phyloP scores from a whole-genome alignment of 2,113 vertebrate genomes.

The Peucedramus taeniatus region DNA sequence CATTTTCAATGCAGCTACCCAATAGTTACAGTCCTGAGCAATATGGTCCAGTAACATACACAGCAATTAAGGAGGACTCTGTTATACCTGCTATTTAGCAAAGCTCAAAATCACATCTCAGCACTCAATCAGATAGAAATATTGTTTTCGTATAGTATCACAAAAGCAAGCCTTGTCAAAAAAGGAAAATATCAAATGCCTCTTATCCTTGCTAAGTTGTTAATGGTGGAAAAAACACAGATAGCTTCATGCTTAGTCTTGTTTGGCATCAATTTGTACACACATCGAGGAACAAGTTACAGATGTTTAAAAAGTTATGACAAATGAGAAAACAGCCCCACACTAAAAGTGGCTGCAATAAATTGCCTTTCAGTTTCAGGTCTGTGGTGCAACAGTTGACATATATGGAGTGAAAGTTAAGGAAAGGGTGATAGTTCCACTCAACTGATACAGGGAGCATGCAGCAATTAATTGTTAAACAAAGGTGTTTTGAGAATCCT shows the following conservation, averaged over 20 bases:
- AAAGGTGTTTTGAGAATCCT: not conserved
- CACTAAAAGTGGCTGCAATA: not conserved
- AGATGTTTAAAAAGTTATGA: not conserved
- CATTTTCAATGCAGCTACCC: not conserved
- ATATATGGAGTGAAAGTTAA: not conserved
- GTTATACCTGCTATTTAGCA: not conserved
- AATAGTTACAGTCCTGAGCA: not conserved
- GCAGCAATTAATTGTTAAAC: not conserved
- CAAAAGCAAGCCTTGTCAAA: not conserved
- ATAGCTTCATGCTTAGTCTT: not conserved
- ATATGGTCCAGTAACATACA: not conserved
- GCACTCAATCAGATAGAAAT: not conserved
- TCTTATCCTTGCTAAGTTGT: not conserved
- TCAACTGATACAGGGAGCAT: not conserved
- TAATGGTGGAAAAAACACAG: not conserved
- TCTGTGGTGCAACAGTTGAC: not conserved
- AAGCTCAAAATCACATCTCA: not conserved
- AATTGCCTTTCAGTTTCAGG: not conserved
- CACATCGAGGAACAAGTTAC: not conserved
- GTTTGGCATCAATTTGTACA: not conserved
- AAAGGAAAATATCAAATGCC: not conserved
- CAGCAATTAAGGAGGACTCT: not conserved
- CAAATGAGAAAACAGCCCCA: not conserved
- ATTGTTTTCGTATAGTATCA: not conserved
- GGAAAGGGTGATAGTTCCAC: not conserved